These are phyloP conservation scores for Volucella zonaria DNA, from an alignment of 2,888 invertebrate genomes.

Conservation along the genomic window DNA sequence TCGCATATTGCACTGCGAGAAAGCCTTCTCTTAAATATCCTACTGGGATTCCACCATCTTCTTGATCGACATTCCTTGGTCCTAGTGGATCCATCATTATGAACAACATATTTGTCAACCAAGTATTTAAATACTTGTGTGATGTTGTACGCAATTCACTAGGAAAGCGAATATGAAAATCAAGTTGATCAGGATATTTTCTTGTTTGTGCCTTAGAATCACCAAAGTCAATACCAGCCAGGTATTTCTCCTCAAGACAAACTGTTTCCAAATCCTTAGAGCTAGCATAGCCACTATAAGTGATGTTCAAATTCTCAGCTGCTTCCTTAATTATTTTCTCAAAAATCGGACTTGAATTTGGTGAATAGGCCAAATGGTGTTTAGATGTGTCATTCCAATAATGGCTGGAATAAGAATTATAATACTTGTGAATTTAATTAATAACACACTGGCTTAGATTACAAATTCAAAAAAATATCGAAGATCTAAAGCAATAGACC, in stretches of 20 bases:
- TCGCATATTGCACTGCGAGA: slow-evolving; percentile 85
- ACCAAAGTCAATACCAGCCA: slow-evolving; percentile 86
- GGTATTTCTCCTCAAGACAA: slow-evolving; percentile 68
- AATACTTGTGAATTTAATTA: no score
- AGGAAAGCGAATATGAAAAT: slow-evolving; percentile 86
- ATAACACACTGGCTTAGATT: no score
- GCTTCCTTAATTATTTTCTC: slow-evolving; percentile 81
- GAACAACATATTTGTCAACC: slow-evolving; percentile 88
- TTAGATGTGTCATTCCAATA: slow-evolving; percentile 1
- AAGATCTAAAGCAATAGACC: no score
- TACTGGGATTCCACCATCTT: slow-evolving; percentile 86
- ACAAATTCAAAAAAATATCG: no score
- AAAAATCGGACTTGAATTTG: slow-evolving; percentile 80
- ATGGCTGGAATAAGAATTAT: no score
- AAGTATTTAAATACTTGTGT: slow-evolving; percentile 78
- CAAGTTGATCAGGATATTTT: slow-evolving; percentile 83
- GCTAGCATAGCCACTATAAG: slow-evolving; percentile 63
- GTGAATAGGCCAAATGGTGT: slow-evolving; percentile 83
- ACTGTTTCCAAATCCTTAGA: slow-evolving; percentile 71
- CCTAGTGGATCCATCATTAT: slow-evolving; percentile 86
- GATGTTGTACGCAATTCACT: slow-evolving; percentile 84
- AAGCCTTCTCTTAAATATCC: slow-evolving; percentile 86
- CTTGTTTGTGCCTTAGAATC: slow-evolving; percentile 80
- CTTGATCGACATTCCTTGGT: slow-evolving; percentile 84
- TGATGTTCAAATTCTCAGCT: slow-evolving; percentile 74